Evolutionary conservation across 1,140 invertebrate genomes (phyloP).

Genomic region (Alviniconcha marisindica): DNA sequence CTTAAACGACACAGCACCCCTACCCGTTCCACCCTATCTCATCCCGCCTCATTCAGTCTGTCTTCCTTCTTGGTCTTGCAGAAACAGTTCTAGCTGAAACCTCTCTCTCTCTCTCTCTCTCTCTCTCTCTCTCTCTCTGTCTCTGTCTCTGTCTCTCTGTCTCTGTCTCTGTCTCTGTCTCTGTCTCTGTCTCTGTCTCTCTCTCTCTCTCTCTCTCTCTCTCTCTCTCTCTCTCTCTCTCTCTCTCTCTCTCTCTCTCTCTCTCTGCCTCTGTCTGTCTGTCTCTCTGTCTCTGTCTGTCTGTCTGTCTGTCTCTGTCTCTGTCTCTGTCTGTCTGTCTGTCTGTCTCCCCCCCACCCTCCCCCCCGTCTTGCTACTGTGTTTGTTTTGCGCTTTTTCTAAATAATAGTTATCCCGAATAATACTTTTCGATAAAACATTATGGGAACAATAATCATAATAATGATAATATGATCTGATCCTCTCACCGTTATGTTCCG

Average conservation of each 20-base stretch:
- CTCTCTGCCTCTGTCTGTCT: conserved; percentile 21
- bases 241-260: neutral
- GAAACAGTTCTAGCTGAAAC: too few species aligned
- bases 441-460: too few species aligned
- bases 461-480: too few species aligned
- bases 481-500: too few species aligned
- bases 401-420: neutral
- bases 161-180: neutral
- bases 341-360: conserved; percentile 19
- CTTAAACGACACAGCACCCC: too few species aligned
- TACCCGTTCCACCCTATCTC: too few species aligned
- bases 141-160: neutral
- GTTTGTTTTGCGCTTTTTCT: neutral
- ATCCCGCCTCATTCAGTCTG: neutral
- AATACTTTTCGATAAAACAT: too few species aligned
- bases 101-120: conserved; percentile 6
- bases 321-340: conserved; percentile 1
- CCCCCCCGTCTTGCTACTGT: too few species aligned
- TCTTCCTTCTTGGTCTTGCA: neutral
- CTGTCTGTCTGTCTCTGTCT: neutral
- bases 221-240: neutral
- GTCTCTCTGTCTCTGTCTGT: conserved; percentile 1
- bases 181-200: neutral
- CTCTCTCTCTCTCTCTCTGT: neutral
- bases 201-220: neutral